A percentile compares a stretch with the other conserved stretches of the same genome.
phyloP scores from a whole-genome alignment of 2,888 invertebrate genomes.

The Tridacna crocea region DNA sequence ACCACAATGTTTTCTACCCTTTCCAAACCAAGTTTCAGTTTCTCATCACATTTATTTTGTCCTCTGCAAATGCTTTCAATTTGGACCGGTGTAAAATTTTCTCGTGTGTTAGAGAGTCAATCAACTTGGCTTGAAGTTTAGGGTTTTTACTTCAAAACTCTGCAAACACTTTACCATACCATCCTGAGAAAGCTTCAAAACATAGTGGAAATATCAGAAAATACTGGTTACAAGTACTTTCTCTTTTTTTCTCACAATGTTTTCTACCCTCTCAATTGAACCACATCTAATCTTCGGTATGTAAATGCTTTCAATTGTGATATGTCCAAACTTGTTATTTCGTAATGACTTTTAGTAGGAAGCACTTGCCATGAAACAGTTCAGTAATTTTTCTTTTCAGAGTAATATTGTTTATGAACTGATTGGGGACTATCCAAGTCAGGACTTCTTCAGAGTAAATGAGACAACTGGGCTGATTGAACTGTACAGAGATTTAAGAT shows the following conservation, averaged over 20 bases:
- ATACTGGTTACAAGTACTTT: background rate
- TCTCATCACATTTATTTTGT: too few relatives aligned
- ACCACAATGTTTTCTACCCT: too few relatives aligned
- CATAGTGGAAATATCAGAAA: background rate
- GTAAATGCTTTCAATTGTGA: too few relatives aligned
- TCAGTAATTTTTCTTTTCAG: slow-evolving; percentile 54
- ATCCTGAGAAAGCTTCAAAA: background rate
- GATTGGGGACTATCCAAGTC: slow-evolving; percentile 69
- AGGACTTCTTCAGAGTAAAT: slow-evolving; percentile 78
- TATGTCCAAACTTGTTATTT: too few relatives aligned
- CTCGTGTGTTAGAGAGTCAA: too few relatives aligned
- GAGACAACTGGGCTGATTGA: slow-evolving; percentile 68
- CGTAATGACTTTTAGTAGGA: too few relatives aligned
- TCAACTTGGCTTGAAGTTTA: too few relatives aligned
- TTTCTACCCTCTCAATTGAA: background rate
- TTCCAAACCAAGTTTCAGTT: too few relatives aligned
- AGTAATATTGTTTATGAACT: slow-evolving; percentile 69
- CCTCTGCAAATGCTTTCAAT: too few relatives aligned
- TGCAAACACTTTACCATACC: too few relatives aligned
- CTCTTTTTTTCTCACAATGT: background rate
- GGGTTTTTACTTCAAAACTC: too few relatives aligned
- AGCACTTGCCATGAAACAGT: background rate
- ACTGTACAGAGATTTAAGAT: slow-evolving; percentile 69
- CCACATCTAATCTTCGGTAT: background rate
- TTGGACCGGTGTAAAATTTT: too few relatives aligned